Evolutionary conservation across 2,888 invertebrate species (phyloP), one percentile per base, ranked within the genome.

Genomic region (Syrista parreyssii): DNA sequence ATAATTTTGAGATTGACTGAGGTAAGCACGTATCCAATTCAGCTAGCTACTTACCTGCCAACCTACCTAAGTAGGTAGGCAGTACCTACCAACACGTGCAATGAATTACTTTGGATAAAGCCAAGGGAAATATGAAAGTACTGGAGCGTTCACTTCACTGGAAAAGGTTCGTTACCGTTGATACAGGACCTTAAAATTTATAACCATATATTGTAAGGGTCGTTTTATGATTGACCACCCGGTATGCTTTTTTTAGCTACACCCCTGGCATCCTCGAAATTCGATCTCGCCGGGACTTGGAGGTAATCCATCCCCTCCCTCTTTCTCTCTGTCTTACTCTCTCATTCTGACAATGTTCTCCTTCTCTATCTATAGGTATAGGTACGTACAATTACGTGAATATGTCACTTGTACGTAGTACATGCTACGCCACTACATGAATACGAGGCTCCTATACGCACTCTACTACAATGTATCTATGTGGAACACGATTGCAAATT

Each of bases 181-280:
- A 23, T 55, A 55, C 9, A 9, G 23, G 23, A 55, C 55, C 55
- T 55, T 55, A 23, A 55, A 55, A 23, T 55, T 55, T 55, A 55
- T 55, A 55, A 55, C 55, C 9, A 36, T 36, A 36, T 9, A 55
- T 55, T 55, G 2, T 9, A 55, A 55, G 55, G 23, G 55, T 55
- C 55, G 9, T 23, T 55, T 55, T 55, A 55, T 55, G 55, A 55
- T 23, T 55, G 55, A 55, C 55, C 55, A 55, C 55, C 55, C 55
- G 55, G 55, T 55, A 55, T 55, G 23, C 55, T 55, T 55, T 55
- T 40, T 55, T 55, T 55, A 30, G 74, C 35, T 74, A 74, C 74
- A 36, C 33, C 74, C 74, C 74, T 40, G 74, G 36, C 74, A 40
- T 40, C 30, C 74, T 74, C 74, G 74, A 74, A 74, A 74, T 74